Conservation (phyloP, 2,113 vertebrate species). For the Verasper variegatus region DNA sequence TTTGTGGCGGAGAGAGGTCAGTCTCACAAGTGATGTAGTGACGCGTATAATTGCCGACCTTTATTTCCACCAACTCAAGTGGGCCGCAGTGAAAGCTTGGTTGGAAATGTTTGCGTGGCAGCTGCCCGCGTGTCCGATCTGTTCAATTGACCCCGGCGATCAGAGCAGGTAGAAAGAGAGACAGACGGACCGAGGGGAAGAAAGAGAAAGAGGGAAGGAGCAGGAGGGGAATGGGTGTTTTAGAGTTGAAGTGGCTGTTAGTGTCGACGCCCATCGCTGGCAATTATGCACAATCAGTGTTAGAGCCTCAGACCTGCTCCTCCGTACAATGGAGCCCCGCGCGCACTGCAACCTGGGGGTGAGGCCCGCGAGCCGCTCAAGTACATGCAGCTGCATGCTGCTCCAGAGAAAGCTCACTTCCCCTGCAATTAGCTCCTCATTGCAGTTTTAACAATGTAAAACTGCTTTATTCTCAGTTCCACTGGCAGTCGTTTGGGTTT, state of each 20-base stretch:
- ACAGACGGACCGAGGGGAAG: not conserved
- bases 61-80: constrained; percentile 75
- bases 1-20: constrained; percentile 87
- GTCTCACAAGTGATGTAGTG: constrained; percentile 44
- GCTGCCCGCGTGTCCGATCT: constrained; percentile 84
- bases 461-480: constrained; percentile 86
- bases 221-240: constrained; percentile 65
- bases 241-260: constrained; percentile 94
- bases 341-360: constrained; percentile 92
- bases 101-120: constrained; percentile 84
- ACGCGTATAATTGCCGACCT: constrained; percentile 10
- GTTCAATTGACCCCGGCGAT: constrained; percentile 61
- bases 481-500: constrained; percentile 83
- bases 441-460: constrained; percentile 89
- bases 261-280: constrained; percentile 88
- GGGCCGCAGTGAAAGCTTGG: constrained; percentile 70
- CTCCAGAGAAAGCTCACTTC: constrained; percentile 86
- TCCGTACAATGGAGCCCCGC: constrained; percentile 90
- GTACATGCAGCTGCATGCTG: constrained; percentile 98
- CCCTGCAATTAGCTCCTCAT: constrained; percentile 95
- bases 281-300: constrained; percentile 98
- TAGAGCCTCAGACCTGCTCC: constrained; percentile 91
- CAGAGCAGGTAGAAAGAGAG: constrained; percentile 86
- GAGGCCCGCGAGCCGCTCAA: constrained; percentile 87
- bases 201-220: not conserved